Base-by-base conservation (phyloP, 2,888 invertebrate genomes). In the Nasonovia ribisnigri region DNA sequence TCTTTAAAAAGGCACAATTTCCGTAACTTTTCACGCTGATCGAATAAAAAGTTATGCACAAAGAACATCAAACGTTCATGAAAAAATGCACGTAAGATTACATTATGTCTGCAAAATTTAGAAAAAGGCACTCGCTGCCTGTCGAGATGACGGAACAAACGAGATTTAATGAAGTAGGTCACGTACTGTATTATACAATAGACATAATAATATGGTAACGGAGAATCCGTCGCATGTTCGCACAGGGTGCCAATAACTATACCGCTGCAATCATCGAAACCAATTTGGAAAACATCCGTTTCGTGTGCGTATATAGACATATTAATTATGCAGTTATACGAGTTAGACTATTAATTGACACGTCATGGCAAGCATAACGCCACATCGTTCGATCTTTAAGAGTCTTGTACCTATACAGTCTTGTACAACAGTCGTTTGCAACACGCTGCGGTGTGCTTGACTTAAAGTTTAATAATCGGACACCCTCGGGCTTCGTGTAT, bases 21-120 rank as follows among this genome's bases (percentile, higher is more conserved):
- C 77, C 77, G 77, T 77, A 77, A 77, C 8, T 77, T 77, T 67
- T 77, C 77, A 77, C 77, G 77, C 20, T 42, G 77, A 67, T 67
- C 67, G 67, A 77, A 77, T 77, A 77, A 77, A 77, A 20, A 77
- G 36, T 36, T 77, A 77, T 77, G 36, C 36, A 77, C 36, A 77
- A 77, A 77, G 20, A 20, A 77, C 77, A 77, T 36, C 77, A 36
- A 77, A 42, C 20, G 77, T 36, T 20, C 20, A 77, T 20, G n/a
- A 77, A 20, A 77, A 36, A 77, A 77, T 36, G 36, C 36, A 36
- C 20, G 36, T 77, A 42, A 77, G 20, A 77, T 36, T 77, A 77
- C 77, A 77, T 77, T 36, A 20, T 20, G 36, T 77, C 20, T 77
- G 77, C 0, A 36, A 77, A 20, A 77, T 36, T 20, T 77, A 36